Evolutionary conservation across 1,140 invertebrate genomes (phyloP), one percentile per base, ranked within the genome.

Genomic region (Trichoplusia ni): DNA sequence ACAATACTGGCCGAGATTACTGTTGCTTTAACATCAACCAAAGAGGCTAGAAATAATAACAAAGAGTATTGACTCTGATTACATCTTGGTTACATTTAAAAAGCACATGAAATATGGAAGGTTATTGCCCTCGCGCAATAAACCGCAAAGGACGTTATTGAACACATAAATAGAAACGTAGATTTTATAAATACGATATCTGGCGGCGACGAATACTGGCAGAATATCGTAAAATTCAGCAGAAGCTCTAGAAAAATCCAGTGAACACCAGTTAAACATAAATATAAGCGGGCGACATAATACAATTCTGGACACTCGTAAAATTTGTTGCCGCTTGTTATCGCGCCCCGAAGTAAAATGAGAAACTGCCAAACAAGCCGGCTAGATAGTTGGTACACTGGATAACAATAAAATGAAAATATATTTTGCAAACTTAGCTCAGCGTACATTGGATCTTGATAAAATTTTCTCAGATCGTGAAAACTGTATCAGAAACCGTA

Each of bases 281-380:
- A 67, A 47, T 40, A 18, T 56, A 46, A 13, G 33, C 40, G 19
- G 54, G 25, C 40, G 64, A 46, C 38, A 37, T 21, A 35, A 19
- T 11, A 54, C 33, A 59, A 69, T 31, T 63, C 33, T 29, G 54
- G 47, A 35, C 13, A 44, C 33, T 78, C 75, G 69, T 80, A 77
- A 81, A 81, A 73, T 69, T 73, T 59, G 54, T 53, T 63, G 54
- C 37, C 37, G 66, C 69, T 72, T 74, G 69, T 81, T 78, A 75
- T 71, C 69, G 71, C 38, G 21, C 19, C 40, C 49, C 16, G 13
- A 27, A 29, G 4, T 35, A 44, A 44, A 58, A 68, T 54, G 38
- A 66, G 59, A 44, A 58, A 64, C 60, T 38, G 19, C 29, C 29
- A 60, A 66, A 66, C 56, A 33, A 23, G 21, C 25, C 14, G 38